Conservation (phyloP, 2,888 invertebrate genomes). For the Xestia ashworthii region DNA sequence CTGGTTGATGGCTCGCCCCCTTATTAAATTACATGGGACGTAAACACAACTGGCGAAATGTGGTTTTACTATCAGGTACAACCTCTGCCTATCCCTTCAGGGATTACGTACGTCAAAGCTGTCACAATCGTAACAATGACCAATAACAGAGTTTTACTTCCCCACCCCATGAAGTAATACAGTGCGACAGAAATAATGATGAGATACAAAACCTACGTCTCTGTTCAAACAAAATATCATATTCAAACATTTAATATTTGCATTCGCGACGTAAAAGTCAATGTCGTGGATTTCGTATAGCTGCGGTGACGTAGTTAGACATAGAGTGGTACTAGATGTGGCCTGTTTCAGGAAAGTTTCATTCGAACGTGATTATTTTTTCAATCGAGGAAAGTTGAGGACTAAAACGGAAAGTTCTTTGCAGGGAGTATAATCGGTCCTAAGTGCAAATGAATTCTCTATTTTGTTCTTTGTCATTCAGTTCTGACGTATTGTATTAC, state of each 20-base stretch:
- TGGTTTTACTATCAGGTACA: too few species aligned
- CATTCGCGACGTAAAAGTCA: conserved; percentile 33
- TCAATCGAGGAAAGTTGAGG: background rate
- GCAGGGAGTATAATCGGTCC: background rate
- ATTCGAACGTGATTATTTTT: background rate
- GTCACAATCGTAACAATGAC: background rate
- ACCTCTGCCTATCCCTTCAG: too few species aligned
- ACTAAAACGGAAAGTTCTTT: background rate
- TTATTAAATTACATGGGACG: too few species aligned
- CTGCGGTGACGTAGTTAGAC: background rate
- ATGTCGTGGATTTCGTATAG: conserved; percentile 34
- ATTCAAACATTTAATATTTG: conserved; percentile 44
- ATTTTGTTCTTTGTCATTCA: background rate
- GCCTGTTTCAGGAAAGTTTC: background rate
- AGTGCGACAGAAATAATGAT: background rate
- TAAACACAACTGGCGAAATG: too few species aligned
- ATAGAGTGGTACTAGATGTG: conserved; percentile 18
- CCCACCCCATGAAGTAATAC: too few species aligned
- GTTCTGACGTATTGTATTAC: background rate
- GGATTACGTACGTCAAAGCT: background rate
- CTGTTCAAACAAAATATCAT: conserved; percentile 43
- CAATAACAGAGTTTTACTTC: too few species aligned
- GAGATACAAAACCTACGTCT: conserved; percentile 9
- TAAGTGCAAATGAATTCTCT: background rate
- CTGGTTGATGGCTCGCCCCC: too few species aligned